These are phyloP conservation scores for Drosophila prostipennis DNA, from an alignment of 2,888 invertebrate species.

Conservation along the genomic window DNA sequence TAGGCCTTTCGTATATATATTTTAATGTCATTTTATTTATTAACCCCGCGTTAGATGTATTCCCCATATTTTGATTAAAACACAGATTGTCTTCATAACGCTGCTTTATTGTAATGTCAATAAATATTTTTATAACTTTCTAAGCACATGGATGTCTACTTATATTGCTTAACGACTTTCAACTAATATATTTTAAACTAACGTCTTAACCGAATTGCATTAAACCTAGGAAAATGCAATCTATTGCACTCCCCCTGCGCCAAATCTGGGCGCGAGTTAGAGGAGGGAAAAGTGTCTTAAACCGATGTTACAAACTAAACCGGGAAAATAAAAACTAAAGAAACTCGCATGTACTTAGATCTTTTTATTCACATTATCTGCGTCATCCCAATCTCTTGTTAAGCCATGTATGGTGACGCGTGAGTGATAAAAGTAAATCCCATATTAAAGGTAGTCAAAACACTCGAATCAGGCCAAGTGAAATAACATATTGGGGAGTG, in stretches of 20 bases:
- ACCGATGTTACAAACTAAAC: slow-evolving; percentile 25
- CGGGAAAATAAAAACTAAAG: slow-evolving; percentile 16
- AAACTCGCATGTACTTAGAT: slow-evolving; percentile 17
- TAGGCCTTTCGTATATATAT: too few relatives aligned
- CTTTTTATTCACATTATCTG: slow-evolving; percentile 34
- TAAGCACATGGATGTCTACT: slow-evolving; percentile 80
- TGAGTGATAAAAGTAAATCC: slow-evolving; percentile 16
- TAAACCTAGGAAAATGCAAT: slow-evolving; percentile 45
- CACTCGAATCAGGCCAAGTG: slow-evolving; percentile 22
- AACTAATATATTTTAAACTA: slow-evolving; percentile 67
- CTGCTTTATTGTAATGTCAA: slow-evolving; percentile 72
- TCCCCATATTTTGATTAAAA: neutral
- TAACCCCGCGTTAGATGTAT: neutral
- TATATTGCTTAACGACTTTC: slow-evolving; percentile 74
- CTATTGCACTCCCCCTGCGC: slow-evolving; percentile 52
- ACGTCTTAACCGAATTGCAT: slow-evolving; percentile 57
- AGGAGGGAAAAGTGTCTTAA: slow-evolving; percentile 12
- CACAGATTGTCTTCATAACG: slow-evolving; percentile 64
- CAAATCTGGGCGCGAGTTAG: slow-evolving; percentile 12
- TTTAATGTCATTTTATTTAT: too few relatives aligned
- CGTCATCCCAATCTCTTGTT: slow-evolving; percentile 7
- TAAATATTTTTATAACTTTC: slow-evolving; percentile 76
- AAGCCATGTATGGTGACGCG: slow-evolving; percentile 43
- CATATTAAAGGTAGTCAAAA: slow-evolving; percentile 36
- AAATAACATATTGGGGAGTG: slow-evolving; percentile 27